These are phyloP conservation scores for Holotrichia oblita DNA, from an alignment of 1,140 invertebrate species.

Conservation along the genomic window DNA sequence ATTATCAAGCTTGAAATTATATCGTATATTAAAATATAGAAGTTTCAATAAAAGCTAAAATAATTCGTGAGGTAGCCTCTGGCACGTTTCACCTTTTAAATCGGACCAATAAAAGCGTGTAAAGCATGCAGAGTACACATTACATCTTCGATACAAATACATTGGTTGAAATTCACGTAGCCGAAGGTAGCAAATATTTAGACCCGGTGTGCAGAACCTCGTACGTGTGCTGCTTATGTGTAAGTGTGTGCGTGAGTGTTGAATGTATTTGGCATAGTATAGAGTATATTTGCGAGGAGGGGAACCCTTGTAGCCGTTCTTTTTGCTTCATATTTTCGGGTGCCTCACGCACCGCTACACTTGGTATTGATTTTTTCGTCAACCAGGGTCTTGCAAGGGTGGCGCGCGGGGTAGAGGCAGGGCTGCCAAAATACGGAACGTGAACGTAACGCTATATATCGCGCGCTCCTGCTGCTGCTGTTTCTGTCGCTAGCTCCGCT, in stretches of 20 bases:
- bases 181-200: constrained; percentile 21
- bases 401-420: constrained; percentile 21
- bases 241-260: constrained; percentile 6
- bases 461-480: constrained; percentile 32
- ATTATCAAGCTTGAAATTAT: too few species aligned
- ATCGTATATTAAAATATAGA: too few species aligned
- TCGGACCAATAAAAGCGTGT: too few species aligned
- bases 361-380: constrained; percentile 35
- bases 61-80: too few species aligned
- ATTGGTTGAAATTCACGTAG: constrained; percentile 1
- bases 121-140: too few species aligned
- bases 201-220: background rate
- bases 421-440: constrained; percentile 33
- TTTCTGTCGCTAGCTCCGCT: constrained; percentile 25
- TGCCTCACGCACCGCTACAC: constrained; percentile 35
- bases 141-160: background rate
- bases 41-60: too few species aligned
- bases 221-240: constrained; percentile 2
- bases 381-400: constrained; percentile 22
- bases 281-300: constrained; percentile 23
- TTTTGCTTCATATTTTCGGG: constrained; percentile 35
- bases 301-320: constrained; percentile 27
- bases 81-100: too few species aligned
- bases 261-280: constrained; percentile 23
- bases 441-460: constrained; percentile 21